Evolutionary conservation across 2,797 vertebrate species (phyloP), one percentile per base, ranked within the genome.

Genomic region (Scomberomorus guttatus): DNA sequence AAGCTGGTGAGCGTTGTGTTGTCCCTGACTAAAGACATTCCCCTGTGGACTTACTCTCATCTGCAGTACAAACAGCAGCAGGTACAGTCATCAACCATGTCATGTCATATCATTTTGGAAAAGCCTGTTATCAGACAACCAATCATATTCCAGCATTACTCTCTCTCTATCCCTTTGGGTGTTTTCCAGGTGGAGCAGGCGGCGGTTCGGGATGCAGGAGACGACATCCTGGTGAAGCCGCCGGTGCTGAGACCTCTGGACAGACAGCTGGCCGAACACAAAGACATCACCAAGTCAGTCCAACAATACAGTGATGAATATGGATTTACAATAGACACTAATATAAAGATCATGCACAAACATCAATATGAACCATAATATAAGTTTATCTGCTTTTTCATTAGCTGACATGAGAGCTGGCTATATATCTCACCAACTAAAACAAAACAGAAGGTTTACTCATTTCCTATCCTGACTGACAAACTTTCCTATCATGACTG

Each of bases 251-350:
- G 94, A 44, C 84, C 94, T 48, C 89, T 97, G 85, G 95, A 96
- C 81, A 91, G 92, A 74, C 95, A 96, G 82, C 90, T 97, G 81
- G 86, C 90, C 0, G 96, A 97, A 68, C 96, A 97, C 85, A 97
- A 96, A 86, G 96, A 97, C 83, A 46, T 96, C 78, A 93, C 75
- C 89, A 97, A 95, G 95, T 91, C 92, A 77, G 90, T 80, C 13
- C 39, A 0, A 11, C 50, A 37, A 37, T 37, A 37, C 10, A 32
- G 29, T 6, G 29, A 32, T 32, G 29, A 32, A 32, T 32, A 32
- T 32, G 29, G 29, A 32, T 32, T 32, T 32, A 32, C 5, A 5
- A 5, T 32, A 32, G 29, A 32, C 4, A 1, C 29, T 6, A 32
- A n/a, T n/a, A n/a, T n/a, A n/a, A 32, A 32, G 29, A 4, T 32